Percentiles rank a stretch among this genome's conserved stretches.
Evolutionary conservation across 2,888 invertebrate genomes (phyloP).

Genomic region (Perithous albicinctus): DNA sequence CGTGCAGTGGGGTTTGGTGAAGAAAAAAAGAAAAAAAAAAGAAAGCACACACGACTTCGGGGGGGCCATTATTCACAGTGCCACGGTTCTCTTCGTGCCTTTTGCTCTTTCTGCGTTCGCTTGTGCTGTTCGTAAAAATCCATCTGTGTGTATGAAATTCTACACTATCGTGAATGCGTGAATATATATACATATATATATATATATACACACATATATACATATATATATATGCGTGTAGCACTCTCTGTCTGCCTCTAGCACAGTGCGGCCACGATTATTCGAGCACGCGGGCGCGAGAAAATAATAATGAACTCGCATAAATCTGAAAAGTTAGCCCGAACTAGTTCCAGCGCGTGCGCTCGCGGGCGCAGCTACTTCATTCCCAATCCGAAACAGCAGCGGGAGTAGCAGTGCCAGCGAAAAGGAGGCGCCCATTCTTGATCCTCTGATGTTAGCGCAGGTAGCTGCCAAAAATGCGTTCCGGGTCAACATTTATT

Average conservation of each 20-base stretch:
- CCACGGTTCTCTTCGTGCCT: slow-evolving; percentile 62
- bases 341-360: slow-evolving; percentile 77
- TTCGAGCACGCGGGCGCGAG: slow-evolving; percentile 73
- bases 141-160: slow-evolving; percentile 49
- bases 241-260: slow-evolving; percentile 37
- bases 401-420: slow-evolving; percentile 63
- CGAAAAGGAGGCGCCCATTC: slow-evolving; percentile 28
- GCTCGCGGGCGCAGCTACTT: slow-evolving; percentile 72
- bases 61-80: slow-evolving; percentile 69
- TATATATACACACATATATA: not conserved
- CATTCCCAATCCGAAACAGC: slow-evolving; percentile 76
- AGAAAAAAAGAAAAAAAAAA: slow-evolving; percentile 21
- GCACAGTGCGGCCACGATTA: slow-evolving; percentile 53
- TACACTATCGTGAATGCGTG: slow-evolving; percentile 17
- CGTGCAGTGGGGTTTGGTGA: slow-evolving; percentile 60
- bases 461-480: slow-evolving; percentile 71
- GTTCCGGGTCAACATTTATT: slow-evolving; percentile 67
- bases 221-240: not conserved
- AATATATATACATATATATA: not conserved
- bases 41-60: slow-evolving; percentile 53
- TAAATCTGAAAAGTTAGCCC: slow-evolving; percentile 83
- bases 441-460: slow-evolving; percentile 11
- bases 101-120: slow-evolving; percentile 54
- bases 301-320: slow-evolving; percentile 84
- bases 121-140: slow-evolving; percentile 56